phyloP scores from a whole-genome alignment of 2,888 invertebrate species.

The Dynastes maya region DNA sequence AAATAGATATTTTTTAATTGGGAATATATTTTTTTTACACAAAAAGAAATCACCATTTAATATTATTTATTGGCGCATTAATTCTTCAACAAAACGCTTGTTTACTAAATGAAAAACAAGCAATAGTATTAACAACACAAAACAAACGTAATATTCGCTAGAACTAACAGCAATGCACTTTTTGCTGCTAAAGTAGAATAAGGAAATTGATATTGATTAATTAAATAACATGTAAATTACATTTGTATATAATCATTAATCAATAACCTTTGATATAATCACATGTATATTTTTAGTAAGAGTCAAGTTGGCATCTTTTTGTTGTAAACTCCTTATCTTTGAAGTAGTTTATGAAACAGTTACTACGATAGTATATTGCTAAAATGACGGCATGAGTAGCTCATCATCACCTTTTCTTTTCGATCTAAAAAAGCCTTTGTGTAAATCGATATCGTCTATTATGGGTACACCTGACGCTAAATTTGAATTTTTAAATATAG shows the following conservation, averaged over 20 bases:
- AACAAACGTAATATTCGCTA: not conserved
- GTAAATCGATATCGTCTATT: no score
- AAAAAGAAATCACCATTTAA: not conserved
- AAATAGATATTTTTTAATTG: no score
- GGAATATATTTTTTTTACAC: slow-evolving; percentile 5
- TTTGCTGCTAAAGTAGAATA: slow-evolving; percentile 4
- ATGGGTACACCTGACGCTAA: no score
- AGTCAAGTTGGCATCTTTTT: not conserved
- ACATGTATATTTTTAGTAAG: slow-evolving; percentile 15
- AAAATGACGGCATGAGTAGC: no score
- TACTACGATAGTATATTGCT: no score
- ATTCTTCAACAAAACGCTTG: not conserved
- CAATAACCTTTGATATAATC: slow-evolving; percentile 24
- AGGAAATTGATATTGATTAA: slow-evolving; percentile 19
- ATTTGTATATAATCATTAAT: slow-evolving; percentile 3
- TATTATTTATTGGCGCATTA: not conserved
- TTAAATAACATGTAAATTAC: slow-evolving; percentile 12
- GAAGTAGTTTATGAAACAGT: not conserved
- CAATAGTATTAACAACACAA: not conserved
- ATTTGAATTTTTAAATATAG: no score
- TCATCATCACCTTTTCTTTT: no score
- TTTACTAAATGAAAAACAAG: not conserved
- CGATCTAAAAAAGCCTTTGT: no score
- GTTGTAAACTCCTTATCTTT: slow-evolving; percentile 4
- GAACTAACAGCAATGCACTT: not conserved